Base-by-base conservation (phyloP, 2,888 invertebrate species). In the Ormyrus labotus region DNA sequence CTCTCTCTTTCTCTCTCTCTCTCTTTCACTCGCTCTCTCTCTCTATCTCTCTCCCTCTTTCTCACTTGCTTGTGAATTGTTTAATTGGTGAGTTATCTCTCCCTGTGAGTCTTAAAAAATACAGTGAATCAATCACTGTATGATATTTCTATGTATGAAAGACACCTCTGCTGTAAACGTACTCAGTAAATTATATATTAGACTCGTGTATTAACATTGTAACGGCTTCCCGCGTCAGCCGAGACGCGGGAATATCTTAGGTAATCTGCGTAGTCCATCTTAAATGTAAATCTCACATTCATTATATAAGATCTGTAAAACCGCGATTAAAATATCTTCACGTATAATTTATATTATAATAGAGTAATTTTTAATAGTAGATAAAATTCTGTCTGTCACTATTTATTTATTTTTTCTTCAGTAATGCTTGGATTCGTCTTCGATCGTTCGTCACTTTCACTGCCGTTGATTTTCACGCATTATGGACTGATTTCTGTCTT, bases 301-400 rank as follows among this genome's bases (percentile, higher is more conserved):
- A 88, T 82, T 83, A 81, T 87, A 87, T 87, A 87, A 86, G 86
- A 86, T 87, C 83, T 88, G 87, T 87, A 89, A 89, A 89, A 88
- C 86, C 87, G 87, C 87, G 86, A 84, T 88, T 89, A 89, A 89
- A 89, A 88, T 89, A 88, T 88, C 85, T 88, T 85, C 86, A 86
- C 85, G 86, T 87, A 85, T 87, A 84, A 84, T 85, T 83, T 83
- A 82, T 85, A 81, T 80, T 82, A 68, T 83, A 80, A 69, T 75
- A 70, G 81, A 85, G 85, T 85, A 84, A 85, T 86, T 61, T 83
- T 82, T 85, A 85, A 85, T 86, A 84, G 80, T 85, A 87, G 85
- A 87, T 87, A 87, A 88, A 89, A 88, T 87, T 87, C 86, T 86
- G 83, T 87, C 86, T 86, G 83, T 86, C 83, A 85, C 82, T 87